phyloP scores from a whole-genome alignment of 2,888 invertebrate species.

The Chloroclysta siterata region DNA sequence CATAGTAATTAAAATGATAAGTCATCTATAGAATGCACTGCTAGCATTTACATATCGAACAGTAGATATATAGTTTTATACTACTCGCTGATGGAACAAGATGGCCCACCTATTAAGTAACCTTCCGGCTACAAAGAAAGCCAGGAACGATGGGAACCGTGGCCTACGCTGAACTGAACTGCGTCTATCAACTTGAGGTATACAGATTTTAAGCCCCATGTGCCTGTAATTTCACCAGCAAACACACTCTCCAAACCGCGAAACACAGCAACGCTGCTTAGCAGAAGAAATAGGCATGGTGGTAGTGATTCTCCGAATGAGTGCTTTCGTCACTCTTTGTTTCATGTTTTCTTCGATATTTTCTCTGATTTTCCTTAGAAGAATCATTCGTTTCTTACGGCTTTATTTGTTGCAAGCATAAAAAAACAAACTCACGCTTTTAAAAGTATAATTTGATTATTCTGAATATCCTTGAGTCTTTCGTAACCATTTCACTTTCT shows the following conservation, averaged over 20 bases:
- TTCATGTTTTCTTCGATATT: background rate
- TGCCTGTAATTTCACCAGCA: too few species aligned
- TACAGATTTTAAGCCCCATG: too few species aligned
- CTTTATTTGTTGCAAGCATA: background rate
- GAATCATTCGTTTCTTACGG: background rate
- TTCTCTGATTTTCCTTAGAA: background rate
- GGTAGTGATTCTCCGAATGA: too few species aligned
- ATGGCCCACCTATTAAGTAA: too few species aligned
- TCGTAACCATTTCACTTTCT: slow-evolving; percentile 31
- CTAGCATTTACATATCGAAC: background rate
- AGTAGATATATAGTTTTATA: background rate
- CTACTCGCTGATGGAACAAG: too few species aligned
- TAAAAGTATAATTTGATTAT: slow-evolving; percentile 4
- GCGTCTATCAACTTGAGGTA: too few species aligned
- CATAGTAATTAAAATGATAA: slow-evolving; percentile 35
- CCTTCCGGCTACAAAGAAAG: too few species aligned
- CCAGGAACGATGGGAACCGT: too few species aligned
- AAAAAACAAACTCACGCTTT: background rate
- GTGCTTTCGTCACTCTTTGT: slow-evolving; percentile 27
- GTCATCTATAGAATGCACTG: slow-evolving; percentile 9
- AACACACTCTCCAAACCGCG: too few species aligned
- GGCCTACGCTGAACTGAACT: too few species aligned
- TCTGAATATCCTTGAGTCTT: slow-evolving; percentile 11
- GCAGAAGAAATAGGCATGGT: too few species aligned
- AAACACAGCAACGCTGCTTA: too few species aligned